Conservation (phyloP, 2,113 vertebrate genomes). For the Ivindomyrus marchei region DNA sequence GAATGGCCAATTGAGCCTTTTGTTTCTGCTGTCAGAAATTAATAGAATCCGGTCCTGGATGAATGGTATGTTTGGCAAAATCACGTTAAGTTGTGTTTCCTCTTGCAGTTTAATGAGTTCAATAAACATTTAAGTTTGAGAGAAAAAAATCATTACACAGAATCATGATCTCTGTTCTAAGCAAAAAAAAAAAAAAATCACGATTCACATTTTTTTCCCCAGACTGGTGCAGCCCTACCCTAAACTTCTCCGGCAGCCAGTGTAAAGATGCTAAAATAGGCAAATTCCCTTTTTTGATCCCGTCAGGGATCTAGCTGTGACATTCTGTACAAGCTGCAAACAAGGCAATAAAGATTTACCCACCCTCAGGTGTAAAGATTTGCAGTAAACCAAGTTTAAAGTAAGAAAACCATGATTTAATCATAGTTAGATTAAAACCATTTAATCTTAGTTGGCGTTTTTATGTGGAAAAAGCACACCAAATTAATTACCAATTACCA, state of each 20-base stretch:
- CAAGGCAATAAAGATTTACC: background rate
- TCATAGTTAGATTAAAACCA: background rate
- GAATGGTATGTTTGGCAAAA: too few relatives aligned
- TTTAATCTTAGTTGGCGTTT: background rate
- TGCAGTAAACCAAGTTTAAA: background rate
- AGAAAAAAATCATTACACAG: too few relatives aligned
- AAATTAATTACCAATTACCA: background rate
- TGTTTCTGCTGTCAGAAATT: too few relatives aligned
- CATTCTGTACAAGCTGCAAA: background rate
- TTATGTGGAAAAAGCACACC: background rate
- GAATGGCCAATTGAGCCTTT: too few relatives aligned
- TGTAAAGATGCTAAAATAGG: background rate
- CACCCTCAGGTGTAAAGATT: background rate
- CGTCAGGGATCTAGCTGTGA: background rate
- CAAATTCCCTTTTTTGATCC: background rate
- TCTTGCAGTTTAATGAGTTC: too few relatives aligned
- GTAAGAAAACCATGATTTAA: background rate
- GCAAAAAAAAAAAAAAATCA: too few relatives aligned
- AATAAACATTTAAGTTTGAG: too few relatives aligned
- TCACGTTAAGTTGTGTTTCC: too few relatives aligned
- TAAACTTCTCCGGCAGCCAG: background rate
- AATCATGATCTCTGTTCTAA: too few relatives aligned
- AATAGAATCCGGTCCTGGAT: too few relatives aligned
- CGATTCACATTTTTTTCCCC: too few relatives aligned
- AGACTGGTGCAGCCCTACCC: background rate